Evolutionary conservation across 1,140 invertebrate species (phyloP), one percentile per base, ranked within the genome.

Genomic region (Drosophila takahashii): DNA sequence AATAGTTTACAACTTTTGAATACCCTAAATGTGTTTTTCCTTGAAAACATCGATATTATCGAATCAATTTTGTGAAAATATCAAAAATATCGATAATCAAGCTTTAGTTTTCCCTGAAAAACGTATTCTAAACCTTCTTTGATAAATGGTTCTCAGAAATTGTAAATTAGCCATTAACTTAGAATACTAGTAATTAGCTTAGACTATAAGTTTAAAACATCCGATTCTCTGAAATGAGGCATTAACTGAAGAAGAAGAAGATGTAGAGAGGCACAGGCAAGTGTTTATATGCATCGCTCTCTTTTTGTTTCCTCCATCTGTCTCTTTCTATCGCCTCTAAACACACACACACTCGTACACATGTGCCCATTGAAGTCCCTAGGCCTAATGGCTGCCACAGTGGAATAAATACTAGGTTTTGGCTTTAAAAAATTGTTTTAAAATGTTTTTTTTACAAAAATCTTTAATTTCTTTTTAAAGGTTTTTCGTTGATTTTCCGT

Each of bases 321-420:
- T 4, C 26, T 54, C 39, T 13, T 29, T 32, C 4, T 13, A 10
- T 16, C n/a, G 36, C 27, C 36, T 26, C 16, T 8, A n/a, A 45
- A 48, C 44, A 36, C 29, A 27, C 29, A 29, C 22, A 61, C 41
- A 59, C 39, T 59, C 32, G 50, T 44, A 47, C 36, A 48, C 39
- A 62, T 10, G 27, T 10, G 9, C 18, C 2, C 42, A 45, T 26
- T 45, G 42, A 27, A 27, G 67, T 36, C 64, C 11, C 16, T 16
- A 66, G 69, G 61, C 53, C 54, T 57, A 51, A 57, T 72, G 52
- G 62, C 9, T 29, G 29, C n/a, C 18, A 51, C 45, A 52, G 44
- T 61, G 52, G 36, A 26, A 29, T 7, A 13, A 37, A 53, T 6
- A 13, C 13, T 11, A 9, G 1, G 4, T 3, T 11, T 11, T 11